Conservation (phyloP, 1,140 invertebrate genomes). For the Sweltsa coloradensis region DNA sequence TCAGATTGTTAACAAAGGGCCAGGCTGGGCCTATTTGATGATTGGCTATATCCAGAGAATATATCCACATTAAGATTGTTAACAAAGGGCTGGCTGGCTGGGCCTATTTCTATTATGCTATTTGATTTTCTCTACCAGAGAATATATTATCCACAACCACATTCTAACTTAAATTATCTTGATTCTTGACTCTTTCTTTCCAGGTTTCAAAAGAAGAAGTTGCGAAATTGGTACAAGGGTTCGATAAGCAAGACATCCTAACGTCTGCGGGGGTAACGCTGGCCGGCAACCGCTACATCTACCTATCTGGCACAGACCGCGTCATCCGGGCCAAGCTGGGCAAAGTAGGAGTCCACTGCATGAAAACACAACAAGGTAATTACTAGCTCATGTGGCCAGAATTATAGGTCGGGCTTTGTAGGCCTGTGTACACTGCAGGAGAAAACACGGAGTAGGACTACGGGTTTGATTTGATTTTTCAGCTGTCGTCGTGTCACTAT, state of each 20-base stretch:
- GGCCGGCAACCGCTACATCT: slow-evolving; percentile 82
- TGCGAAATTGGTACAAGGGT: slow-evolving; percentile 71
- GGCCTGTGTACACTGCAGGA: too few species aligned
- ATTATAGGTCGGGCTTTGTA: too few species aligned
- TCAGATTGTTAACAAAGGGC: too few species aligned
- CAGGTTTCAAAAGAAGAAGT: slow-evolving; percentile 83
- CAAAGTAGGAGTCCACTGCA: slow-evolving; percentile 84
- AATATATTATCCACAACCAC: too few species aligned
- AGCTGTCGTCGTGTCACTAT: slow-evolving; percentile 84
- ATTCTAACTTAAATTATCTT: too few species aligned
- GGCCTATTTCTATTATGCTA: too few species aligned
- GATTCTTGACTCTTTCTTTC: slow-evolving; percentile 32
- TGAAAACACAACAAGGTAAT: slow-evolving; percentile 83
- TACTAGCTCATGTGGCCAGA: slow-evolving; percentile 9
- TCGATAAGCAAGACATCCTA: slow-evolving; percentile 72
- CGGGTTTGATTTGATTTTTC: slow-evolving; percentile 32
- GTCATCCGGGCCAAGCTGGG: slow-evolving; percentile 83
- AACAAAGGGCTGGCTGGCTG: too few species aligned
- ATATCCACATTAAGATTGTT: too few species aligned
- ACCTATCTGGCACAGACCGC: slow-evolving; percentile 79
- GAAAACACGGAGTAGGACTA: background rate
- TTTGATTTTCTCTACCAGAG: too few species aligned
- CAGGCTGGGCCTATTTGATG: too few species aligned
- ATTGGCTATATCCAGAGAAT: too few species aligned
- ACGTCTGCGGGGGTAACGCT: slow-evolving; percentile 78